Evolutionary conservation across 2,797 vertebrate genomes (phyloP), one percentile per base, ranked within the genome.

Genomic region (Thalassophryne amazonica): DNA sequence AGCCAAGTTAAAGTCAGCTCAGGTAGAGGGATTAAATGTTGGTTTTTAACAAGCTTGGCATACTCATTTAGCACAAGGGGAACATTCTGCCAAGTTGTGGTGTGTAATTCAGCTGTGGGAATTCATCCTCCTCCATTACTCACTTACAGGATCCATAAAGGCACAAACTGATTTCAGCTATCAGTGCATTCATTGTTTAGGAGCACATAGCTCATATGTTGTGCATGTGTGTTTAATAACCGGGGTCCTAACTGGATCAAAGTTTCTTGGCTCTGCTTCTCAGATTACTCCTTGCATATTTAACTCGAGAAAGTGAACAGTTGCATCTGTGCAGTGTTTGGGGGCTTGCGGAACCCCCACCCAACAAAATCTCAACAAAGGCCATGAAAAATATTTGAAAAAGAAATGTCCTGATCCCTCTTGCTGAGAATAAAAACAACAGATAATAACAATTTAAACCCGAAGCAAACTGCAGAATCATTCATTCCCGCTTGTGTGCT

Each of bases 111-210:
- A 75, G 68, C 67, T 56, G 65, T 70, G 79, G 77, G 70, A 76
- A 56, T 79, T 73, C 31, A 57, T 60, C 35, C 60, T 47, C 25
- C 10, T 76, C 58, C 58, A 59, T 31, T 41, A 45, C 76, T 46
- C 72, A 57, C 77, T 83, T 80, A 82, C 63, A 80, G 61, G 80
- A 83, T 85, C 76, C 80, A 87, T 86, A 89, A 88, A 89, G 62
- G 65, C 78, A 70, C 73, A 86, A 85, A 84, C 85, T 86, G 84
- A 89, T 87, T 86, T 76, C 55, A 64, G 69, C 73, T 74, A 83
- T 88, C 84, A 89, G 88, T 87, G 86, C 76, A 66, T 65, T 69
- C 87, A 88, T 88, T 88, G 87, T 89, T 80, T 84, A 60, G 76
- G 74, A 56, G 80, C 78, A 86, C 59, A 33, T 60, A 45, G 73